Evolutionary conservation across 2,113 vertebrate species (phyloP).

Genomic region (Nerophis lumbriciformis): DNA sequence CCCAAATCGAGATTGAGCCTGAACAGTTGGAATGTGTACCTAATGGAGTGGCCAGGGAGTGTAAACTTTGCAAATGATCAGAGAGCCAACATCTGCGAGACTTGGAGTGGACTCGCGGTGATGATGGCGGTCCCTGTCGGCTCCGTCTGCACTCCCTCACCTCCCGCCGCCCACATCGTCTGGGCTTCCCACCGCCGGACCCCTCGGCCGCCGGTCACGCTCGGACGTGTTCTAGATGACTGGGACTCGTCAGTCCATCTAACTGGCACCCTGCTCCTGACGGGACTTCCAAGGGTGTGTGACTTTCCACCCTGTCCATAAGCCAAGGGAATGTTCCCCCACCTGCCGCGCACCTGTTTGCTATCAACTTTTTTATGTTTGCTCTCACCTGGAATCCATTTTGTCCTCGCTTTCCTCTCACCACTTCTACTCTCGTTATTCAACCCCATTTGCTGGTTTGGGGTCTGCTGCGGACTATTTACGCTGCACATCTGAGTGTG

Average conservation of each 20-base stretch:
- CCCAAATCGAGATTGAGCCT: no score
- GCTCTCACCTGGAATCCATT: slow-evolving; percentile 2
- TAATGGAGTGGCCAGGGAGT: no score
- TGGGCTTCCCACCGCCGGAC: slow-evolving; percentile 5
- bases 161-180: slow-evolving; percentile 13
- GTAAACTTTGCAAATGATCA: no score
- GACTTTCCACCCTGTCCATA: slow-evolving; percentile 28
- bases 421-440: not conserved
- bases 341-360: slow-evolving; percentile 57
- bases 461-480: slow-evolving; percentile 13
- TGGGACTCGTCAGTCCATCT: slow-evolving; percentile 31
- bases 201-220: slow-evolving; percentile 12
- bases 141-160: not conserved
- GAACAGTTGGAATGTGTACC: no score
- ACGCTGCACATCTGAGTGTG: slow-evolving; percentile 18
- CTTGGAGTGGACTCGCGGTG: slow-evolving; percentile 6
- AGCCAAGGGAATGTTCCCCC: slow-evolving; percentile 24
- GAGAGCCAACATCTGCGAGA: slow-evolving; percentile 3
- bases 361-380: slow-evolving; percentile 17
- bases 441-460: slow-evolving; percentile 9
- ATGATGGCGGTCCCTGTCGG: not conserved
- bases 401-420: slow-evolving; percentile 10
- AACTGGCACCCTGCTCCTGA: slow-evolving; percentile 20
- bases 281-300: slow-evolving; percentile 38
- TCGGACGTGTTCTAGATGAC: slow-evolving; percentile 22